These are phyloP conservation scores for Hydropotes inermis DNA, from an alignment of 2,113 vertebrate species.

Conservation along the genomic window DNA sequence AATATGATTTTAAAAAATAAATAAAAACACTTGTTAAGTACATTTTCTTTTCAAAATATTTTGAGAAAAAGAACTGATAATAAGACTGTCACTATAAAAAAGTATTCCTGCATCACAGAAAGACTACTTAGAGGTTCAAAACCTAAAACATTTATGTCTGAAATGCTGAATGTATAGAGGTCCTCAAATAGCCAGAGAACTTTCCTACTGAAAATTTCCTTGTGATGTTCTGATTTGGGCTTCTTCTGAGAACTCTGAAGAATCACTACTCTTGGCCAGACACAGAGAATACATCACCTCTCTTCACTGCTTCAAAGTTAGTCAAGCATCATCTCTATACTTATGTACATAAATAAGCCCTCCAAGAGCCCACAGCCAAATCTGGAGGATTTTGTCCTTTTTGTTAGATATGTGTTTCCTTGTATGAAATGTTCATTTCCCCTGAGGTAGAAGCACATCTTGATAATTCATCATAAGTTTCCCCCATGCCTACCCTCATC, in stretches of 20 bases:
- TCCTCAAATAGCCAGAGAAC: background rate
- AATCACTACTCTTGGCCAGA: background rate
- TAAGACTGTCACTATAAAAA: background rate
- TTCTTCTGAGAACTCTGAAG: background rate
- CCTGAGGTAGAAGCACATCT: background rate
- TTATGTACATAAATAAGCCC: background rate
- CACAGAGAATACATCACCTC: background rate
- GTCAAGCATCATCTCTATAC: background rate
- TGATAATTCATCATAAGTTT: background rate
- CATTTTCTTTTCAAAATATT: background rate
- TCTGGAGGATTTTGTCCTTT: background rate
- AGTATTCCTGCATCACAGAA: background rate
- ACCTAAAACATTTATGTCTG: background rate
- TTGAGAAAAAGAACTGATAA: background rate
- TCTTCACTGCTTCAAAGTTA: background rate
- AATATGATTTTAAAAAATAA: background rate
- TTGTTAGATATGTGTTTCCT: background rate
- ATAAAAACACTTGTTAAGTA: background rate
- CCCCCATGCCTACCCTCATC: background rate
- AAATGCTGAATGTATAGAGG: background rate
- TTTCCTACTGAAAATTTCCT: background rate
- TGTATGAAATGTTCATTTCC: background rate
- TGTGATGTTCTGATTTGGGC: background rate
- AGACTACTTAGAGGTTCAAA: background rate
- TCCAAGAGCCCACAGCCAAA: background rate